Conservation (phyloP, 2,797 vertebrate species). For the Sebastes trivittatus region DNA sequence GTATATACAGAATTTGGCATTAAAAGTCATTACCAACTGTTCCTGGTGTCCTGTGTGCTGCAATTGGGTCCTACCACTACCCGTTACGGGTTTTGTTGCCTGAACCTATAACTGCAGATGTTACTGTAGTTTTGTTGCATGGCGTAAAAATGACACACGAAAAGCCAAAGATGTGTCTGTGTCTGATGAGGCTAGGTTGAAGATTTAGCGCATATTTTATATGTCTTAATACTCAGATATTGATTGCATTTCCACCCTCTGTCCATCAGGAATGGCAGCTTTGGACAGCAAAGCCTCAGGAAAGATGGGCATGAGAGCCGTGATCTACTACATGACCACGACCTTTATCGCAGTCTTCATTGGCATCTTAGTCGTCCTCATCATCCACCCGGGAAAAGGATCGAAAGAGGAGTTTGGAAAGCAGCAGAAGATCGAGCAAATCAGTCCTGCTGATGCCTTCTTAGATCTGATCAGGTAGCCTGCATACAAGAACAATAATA, state of each 20-base stretch:
- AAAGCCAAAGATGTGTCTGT: too few relatives aligned
- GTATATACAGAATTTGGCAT: too few relatives aligned
- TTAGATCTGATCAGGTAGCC: conserved; percentile 95
- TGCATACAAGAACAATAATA: background rate
- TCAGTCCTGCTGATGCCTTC: conserved; percentile 95
- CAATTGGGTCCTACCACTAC: too few relatives aligned
- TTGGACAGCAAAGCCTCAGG: conserved; percentile 97
- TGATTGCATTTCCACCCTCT: background rate
- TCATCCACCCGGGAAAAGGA: conserved; percentile 97
- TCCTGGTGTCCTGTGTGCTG: too few relatives aligned
- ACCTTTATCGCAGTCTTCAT: conserved; percentile 96
- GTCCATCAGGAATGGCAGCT: conserved; percentile 90
- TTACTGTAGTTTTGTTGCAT: too few relatives aligned
- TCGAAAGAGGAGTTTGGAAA: conserved; percentile 95
- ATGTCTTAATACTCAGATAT: too few relatives aligned
- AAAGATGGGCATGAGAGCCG: conserved; percentile 96
- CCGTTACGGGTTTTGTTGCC: too few relatives aligned
- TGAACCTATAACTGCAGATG: too few relatives aligned
- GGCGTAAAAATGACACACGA: too few relatives aligned
- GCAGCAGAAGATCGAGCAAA: conserved; percentile 91
- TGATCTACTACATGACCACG: conserved; percentile 97
- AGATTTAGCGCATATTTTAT: too few relatives aligned
- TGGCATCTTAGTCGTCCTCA: conserved; percentile 95
- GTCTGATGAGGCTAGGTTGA: too few relatives aligned
- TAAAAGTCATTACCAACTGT: too few relatives aligned